Base-by-base conservation (phyloP, 2,797 vertebrate genomes). In the Sphenopsis melanotis region DNA sequence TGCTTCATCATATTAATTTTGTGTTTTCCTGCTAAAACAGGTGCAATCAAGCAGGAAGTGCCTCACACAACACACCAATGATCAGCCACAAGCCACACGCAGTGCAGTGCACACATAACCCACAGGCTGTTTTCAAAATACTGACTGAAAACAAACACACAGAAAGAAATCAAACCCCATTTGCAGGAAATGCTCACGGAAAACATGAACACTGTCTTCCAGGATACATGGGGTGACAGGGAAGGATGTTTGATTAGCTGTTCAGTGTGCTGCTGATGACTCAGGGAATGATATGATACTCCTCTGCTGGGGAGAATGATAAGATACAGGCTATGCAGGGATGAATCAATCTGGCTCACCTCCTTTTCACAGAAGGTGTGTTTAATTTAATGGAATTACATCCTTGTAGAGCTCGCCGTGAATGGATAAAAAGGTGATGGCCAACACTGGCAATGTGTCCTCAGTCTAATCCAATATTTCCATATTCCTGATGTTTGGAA, bases 81-180 rank as follows among this genome's bases (percentile, higher is more conserved):
- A 93, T 89, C 75, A 93, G 71, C 36, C 78, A 36, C 66, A 13
- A 0, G 12, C 69, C 89, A 61, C 71, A 75, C 0, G 24, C 78
- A 41, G 70, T 0, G 65, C 74, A 78, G 50, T 20, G 64, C 42
- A 34, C 10, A 50, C 57, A 49, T 1, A 88, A 39, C 50, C 65
- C 65, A 63, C 64, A 63, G 94, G 55, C 82, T 89, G 72, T 81
- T 95, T 71, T 37, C 87, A 95, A 93, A 92, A 93, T 14, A 89
- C 55, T 18, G 34, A 5, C 26, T 56, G 61, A 88, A 95, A 93
- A 94, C 79, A 94, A 94, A 93, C 30, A 75, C 27, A 83, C 2
- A 0, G 15, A 46, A 57, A 55, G 50, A 86, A 94, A 87, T 85
- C 49, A 93, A 91, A 71, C 13, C 5, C 13, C 0, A 0, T 27